Conservation (phyloP, 2,113 vertebrate genomes). For the Cichladusa arquata region DNA sequence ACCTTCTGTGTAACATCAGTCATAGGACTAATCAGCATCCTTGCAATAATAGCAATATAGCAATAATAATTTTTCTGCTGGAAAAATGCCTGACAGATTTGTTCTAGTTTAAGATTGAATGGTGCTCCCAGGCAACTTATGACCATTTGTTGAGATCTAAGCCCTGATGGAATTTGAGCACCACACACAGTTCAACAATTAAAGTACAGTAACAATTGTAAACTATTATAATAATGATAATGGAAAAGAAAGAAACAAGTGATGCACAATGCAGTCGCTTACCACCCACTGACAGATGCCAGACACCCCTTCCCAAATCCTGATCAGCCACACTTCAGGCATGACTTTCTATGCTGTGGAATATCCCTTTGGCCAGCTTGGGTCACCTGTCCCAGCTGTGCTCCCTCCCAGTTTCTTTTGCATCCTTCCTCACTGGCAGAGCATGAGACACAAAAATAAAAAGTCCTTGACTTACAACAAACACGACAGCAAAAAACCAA, state of each 20-base stretch:
- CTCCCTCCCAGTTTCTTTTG: neutral
- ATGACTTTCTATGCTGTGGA: neutral
- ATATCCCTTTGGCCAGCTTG: neutral
- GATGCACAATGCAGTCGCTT: rapidly evolving
- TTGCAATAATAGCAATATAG: neutral
- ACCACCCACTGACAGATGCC: neutral
- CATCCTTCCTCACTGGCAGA: neutral
- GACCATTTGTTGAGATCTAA: neutral
- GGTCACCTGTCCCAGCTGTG: neutral
- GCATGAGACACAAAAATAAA: neutral
- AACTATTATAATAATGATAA: neutral
- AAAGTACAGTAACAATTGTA: neutral
- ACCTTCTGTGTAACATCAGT: neutral
- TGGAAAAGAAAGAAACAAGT: neutral
- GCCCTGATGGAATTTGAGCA: neutral
- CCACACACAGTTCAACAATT: neutral
- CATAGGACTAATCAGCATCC: neutral
- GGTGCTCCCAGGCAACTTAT: neutral
- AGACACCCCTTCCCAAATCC: neutral
- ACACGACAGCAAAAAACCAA: neutral
- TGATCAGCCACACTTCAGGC: neutral
- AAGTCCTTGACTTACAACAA: neutral
- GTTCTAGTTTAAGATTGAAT: neutral
- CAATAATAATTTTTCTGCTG: neutral
- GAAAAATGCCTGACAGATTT: neutral